Base-by-base conservation (phyloP, 2,888 invertebrate species). In the Microchrysa polita region DNA sequence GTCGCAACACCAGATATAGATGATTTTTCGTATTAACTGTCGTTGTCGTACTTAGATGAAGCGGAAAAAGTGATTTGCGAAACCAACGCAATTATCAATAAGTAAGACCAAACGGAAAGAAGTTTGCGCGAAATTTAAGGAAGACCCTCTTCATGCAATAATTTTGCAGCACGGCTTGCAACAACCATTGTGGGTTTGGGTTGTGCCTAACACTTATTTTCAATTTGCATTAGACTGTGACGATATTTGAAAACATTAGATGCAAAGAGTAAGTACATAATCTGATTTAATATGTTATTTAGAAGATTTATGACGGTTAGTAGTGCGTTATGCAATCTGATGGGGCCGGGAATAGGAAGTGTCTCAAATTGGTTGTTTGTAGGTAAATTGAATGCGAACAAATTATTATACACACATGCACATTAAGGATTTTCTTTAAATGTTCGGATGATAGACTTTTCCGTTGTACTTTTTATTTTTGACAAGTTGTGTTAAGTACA, bases 81-180 rank as follows among this genome's bases (percentile, higher is more conserved):
- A 57, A 69, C 57, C 69, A 55, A 57, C 69, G 69, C 69, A 69
- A 69, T 69, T 69, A 69, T 57, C 22, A 69, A 52, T 57, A 69
- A 69, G 23, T 57, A 69, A 69, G 67, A 53, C 53, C 14, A 16
- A 55, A 34, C 69, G 69, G 69, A 69, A 69, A 69, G 55, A 55
- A 57, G 40, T 42, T 14, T n/a, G n/a, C 69, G 55, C 55, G 20
- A 34, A 67, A 40, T 57, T 65, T 16, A 42, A 69, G 69, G 69
- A 69, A 69, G 69, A 40, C 40, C 40, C 27, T 57, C 57, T 69
- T 57, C 12, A 69, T 20, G 48, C 55, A 69, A 65, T 40, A 34
- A 34, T 34, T 34, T 34, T 61, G 20, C 44, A 65, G 20, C 65
- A 34, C 27, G n/a, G n/a, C 42, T 18, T 42, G 42, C 9, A n/a